These are phyloP conservation scores for Dasyurus viverrinus DNA, from an alignment of 2,113 vertebrate genomes.

Conservation along the genomic window DNA sequence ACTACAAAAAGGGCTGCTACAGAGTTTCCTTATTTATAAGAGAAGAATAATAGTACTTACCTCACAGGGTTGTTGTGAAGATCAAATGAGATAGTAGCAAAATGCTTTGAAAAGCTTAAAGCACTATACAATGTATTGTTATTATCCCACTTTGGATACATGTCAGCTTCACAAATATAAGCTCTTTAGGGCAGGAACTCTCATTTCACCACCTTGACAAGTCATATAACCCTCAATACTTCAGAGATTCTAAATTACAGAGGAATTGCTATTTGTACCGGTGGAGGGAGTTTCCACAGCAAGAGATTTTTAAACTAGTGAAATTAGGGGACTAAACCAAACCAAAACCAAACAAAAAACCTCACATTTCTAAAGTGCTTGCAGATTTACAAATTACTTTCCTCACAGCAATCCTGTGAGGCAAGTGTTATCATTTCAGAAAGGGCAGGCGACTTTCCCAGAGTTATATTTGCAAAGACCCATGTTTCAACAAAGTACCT, in stretches of 20 bases:
- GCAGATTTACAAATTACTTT: not conserved
- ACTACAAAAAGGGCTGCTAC: too few species aligned
- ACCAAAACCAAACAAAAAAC: not conserved
- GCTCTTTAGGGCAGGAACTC: too few species aligned
- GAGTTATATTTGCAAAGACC: not conserved
- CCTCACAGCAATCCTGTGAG: fast-evolving
- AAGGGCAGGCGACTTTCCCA: not conserved
- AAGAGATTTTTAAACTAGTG: not conserved
- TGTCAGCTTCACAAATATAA: not conserved
- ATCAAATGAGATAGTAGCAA: not conserved
- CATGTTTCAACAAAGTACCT: not conserved
- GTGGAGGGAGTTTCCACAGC: not conserved
- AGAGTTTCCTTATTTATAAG: not conserved
- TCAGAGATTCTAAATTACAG: not conserved
- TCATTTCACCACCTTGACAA: not conserved
- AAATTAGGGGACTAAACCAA: not conserved
- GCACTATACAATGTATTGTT: not conserved
- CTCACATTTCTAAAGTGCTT: too few species aligned
- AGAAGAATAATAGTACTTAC: not conserved
- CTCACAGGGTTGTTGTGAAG: not conserved
- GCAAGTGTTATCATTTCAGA: not conserved
- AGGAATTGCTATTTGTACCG: not conserved
- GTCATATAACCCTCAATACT: not conserved
- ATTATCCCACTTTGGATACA: not conserved
- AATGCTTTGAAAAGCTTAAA: not conserved